phyloP scores from a whole-genome alignment of 2,888 invertebrate species.

The Amiota minor region DNA sequence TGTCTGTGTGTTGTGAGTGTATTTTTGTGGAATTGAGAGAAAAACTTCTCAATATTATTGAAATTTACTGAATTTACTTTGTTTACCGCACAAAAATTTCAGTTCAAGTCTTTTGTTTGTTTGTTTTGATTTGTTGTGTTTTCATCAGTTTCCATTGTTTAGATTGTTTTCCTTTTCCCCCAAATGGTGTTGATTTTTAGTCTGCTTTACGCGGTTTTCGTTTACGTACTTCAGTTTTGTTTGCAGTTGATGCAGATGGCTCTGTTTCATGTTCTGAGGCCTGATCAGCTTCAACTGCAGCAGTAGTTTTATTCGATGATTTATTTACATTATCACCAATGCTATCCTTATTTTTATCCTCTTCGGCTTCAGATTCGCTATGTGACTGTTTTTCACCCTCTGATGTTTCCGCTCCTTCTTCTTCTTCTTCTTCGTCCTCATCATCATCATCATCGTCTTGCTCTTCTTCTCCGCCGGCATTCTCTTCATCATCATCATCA shows the following conservation, averaged over 20 bases:
- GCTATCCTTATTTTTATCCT: conserved; percentile 37
- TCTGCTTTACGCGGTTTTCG: conserved; percentile 84
- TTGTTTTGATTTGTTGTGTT: conserved; percentile 3
- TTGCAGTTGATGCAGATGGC: conserved; percentile 19
- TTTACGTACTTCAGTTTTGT: conserved; percentile 77
- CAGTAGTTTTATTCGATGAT: conserved; percentile 12
- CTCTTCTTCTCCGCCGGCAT: conserved; percentile 39
- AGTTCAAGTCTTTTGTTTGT: conserved; percentile 14
- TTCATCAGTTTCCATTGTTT: background rate
- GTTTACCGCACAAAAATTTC: conserved; percentile 16
- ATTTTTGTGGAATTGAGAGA: background rate
- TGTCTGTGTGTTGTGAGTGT: background rate
- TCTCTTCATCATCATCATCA: conserved; percentile 54
- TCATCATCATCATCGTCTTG: conserved; percentile 47
- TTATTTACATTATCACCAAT: conserved; percentile 42
- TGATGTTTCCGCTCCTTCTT: conserved; percentile 52
- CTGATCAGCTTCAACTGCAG: conserved; percentile 28
- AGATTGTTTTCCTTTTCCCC: background rate
- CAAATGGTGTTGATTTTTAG: conserved; percentile 65
- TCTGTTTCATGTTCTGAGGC: conserved; percentile 49
- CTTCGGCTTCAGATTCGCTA: conserved; percentile 59
- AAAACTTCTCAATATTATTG: conserved; percentile 8
- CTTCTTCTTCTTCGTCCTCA: conserved; percentile 47
- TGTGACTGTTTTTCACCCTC: conserved; percentile 58
- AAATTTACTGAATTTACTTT: background rate